Evolutionary conservation across 2,797 vertebrate species (phyloP).

Genomic region (Cottoperca gobio): DNA sequence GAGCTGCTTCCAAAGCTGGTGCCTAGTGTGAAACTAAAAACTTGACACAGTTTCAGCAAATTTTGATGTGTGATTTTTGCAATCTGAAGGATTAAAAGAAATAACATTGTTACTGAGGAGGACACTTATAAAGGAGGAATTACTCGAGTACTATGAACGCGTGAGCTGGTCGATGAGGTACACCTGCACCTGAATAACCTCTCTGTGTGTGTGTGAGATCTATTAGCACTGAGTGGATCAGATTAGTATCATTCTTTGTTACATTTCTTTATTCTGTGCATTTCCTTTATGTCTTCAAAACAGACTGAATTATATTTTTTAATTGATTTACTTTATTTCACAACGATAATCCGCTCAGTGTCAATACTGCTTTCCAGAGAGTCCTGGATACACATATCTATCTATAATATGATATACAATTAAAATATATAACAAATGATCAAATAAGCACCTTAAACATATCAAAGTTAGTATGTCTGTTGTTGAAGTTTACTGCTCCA

Average conservation of each 20-base stretch:
- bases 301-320: background rate
- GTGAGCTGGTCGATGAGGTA: background rate
- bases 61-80: constrained; percentile 57
- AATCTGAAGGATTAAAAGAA: constrained; percentile 31
- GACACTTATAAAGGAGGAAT: constrained; percentile 16
- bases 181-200: background rate
- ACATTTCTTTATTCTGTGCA: background rate
- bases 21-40: constrained; percentile 61
- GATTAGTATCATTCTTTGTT: background rate
- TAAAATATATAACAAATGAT: background rate
- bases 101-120: constrained; percentile 21
- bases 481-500: background rate
- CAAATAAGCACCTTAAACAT: background rate
- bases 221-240: background rate
- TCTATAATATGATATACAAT: no score
- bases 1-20: constrained; percentile 33
- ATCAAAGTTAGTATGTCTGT: background rate
- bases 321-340: background rate
- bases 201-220: background rate
- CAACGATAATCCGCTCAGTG: background rate
- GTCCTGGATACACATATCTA: background rate
- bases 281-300: background rate
- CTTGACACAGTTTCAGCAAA: constrained; percentile 51
- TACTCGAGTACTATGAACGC: background rate
- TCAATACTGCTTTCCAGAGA: background rate